A percentile compares a stretch with the other conserved stretches of the same genome.
phyloP scores from a whole-genome alignment of 2,797 vertebrate genomes.

The Carapus acus region DNA sequence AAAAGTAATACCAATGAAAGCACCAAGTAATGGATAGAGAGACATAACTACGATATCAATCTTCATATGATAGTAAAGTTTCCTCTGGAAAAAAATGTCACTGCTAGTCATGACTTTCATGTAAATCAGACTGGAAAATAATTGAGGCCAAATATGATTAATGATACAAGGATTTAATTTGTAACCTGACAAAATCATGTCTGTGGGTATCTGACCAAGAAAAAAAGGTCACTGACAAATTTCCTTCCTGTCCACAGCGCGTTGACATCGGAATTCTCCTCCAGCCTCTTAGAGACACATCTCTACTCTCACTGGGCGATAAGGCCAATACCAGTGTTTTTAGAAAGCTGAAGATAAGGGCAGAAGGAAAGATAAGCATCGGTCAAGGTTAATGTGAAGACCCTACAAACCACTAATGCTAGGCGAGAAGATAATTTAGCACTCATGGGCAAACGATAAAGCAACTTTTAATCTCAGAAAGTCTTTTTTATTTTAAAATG shows the following conservation, averaged over 20 bases:
- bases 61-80: too few species aligned
- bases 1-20: too few species aligned
- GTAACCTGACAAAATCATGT: too few species aligned
- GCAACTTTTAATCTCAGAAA: conserved; percentile 52
- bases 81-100: too few species aligned
- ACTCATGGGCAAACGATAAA: conserved; percentile 41
- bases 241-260: conserved; percentile 1
- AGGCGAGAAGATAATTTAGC: conserved; percentile 50
- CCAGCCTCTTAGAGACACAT: conserved; percentile 30
- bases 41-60: too few species aligned
- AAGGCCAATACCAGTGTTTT: conserved; percentile 39
- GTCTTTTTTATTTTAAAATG: conserved; percentile 38
- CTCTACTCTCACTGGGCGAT: conserved; percentile 25
- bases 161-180: too few species aligned
- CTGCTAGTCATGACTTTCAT: too few species aligned
- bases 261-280: conserved; percentile 36
- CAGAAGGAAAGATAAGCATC: conserved; percentile 45
- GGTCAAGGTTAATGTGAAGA: conserved; percentile 54
- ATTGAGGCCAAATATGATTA: too few species aligned
- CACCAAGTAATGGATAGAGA: too few species aligned
- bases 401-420: conserved; percentile 35
- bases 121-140: too few species aligned
- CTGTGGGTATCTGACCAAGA: too few species aligned
- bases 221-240: conserved; percentile 8
- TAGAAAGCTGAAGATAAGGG: conserved; percentile 50